Conservation (phyloP, 2,888 invertebrate genomes). For the Coenonympha arcania region DNA sequence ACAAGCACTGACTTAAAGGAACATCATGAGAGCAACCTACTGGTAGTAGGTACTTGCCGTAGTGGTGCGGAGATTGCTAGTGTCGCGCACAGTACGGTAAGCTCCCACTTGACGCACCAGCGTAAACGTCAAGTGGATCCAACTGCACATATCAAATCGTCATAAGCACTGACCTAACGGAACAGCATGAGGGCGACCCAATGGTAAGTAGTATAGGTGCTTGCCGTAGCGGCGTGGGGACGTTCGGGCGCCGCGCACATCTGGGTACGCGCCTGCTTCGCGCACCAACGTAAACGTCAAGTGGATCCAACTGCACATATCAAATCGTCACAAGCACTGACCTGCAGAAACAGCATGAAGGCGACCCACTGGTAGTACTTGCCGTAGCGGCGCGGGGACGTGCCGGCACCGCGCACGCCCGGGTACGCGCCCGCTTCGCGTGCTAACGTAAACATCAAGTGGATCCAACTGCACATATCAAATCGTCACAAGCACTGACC, state of each 20-base stretch:
- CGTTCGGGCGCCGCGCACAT: too few relatives aligned
- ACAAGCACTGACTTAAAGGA: constrained; percentile 80
- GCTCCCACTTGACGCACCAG: constrained; percentile 83
- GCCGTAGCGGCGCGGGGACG: constrained; percentile 79
- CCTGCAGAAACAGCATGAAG: constrained; percentile 86
- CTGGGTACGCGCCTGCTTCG: too few relatives aligned
- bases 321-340: constrained; percentile 50
- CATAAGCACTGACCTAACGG: too few relatives aligned
- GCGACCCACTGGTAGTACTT: constrained; percentile 92
- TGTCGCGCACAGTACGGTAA: constrained; percentile 85
- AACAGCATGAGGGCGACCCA: too few relatives aligned
- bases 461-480: constrained; percentile 95
- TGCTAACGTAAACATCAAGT: constrained; percentile 90
- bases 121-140: constrained; percentile 93
- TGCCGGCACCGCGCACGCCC: constrained; percentile 80
- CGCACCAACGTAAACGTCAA: too few relatives aligned
- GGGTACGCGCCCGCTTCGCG: constrained; percentile 84
- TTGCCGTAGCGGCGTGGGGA: too few relatives aligned
- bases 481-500: too few relatives aligned
- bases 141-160: constrained; percentile 92
- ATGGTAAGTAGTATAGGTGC: too few relatives aligned
- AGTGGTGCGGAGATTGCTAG: constrained; percentile 77
- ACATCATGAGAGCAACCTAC: constrained; percentile 87
- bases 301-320: too few relatives aligned
- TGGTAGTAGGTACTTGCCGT: constrained; percentile 89